Percentiles rank a stretch among this genome's conserved stretches.
Evolutionary conservation across 2,888 invertebrate genomes (phyloP).

Genomic region (Heliconius aoede): DNA sequence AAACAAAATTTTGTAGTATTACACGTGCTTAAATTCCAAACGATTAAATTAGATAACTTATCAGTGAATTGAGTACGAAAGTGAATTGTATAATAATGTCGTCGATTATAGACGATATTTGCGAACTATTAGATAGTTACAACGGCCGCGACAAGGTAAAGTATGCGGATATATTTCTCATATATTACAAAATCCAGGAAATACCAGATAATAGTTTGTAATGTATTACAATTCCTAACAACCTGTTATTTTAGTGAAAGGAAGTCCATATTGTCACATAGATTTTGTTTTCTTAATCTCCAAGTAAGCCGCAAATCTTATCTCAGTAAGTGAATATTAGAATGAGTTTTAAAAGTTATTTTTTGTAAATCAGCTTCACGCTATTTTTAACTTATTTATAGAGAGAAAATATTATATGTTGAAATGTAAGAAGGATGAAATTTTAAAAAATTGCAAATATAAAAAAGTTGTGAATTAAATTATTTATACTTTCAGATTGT

Average conservation of each 20-base stretch:
- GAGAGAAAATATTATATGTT: not conserved
- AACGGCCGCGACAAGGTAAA: slow-evolving; percentile 93
- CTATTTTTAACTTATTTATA: not conserved
- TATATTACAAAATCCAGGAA: slow-evolving; percentile 57
- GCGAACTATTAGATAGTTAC: slow-evolving; percentile 90
- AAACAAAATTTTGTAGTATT: slow-evolving; percentile 55
- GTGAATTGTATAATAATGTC: slow-evolving; percentile 60
- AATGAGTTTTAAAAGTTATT: not conserved
- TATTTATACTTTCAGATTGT: slow-evolving; percentile 83
- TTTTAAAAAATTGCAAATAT: not conserved
- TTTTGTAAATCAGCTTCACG: no score
- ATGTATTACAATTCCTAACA: slow-evolving; percentile 32
- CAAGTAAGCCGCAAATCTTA: not conserved
- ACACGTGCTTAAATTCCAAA: slow-evolving; percentile 50
- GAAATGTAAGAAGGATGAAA: not conserved
- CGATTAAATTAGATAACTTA: slow-evolving; percentile 52
- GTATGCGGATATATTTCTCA: slow-evolving; percentile 70
- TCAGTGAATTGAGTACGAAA: slow-evolving; percentile 48
- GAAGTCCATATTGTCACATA: not conserved
- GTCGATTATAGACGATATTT: slow-evolving; percentile 82
- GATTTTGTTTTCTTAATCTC: not conserved
- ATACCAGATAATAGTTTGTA: slow-evolving; percentile 56
- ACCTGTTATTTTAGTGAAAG: slow-evolving; percentile 7
- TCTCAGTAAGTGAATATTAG: not conserved
- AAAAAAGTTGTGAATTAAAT: not conserved